Conservation (phyloP, 2,888 invertebrate genomes). For the Terebella lapidaria region DNA sequence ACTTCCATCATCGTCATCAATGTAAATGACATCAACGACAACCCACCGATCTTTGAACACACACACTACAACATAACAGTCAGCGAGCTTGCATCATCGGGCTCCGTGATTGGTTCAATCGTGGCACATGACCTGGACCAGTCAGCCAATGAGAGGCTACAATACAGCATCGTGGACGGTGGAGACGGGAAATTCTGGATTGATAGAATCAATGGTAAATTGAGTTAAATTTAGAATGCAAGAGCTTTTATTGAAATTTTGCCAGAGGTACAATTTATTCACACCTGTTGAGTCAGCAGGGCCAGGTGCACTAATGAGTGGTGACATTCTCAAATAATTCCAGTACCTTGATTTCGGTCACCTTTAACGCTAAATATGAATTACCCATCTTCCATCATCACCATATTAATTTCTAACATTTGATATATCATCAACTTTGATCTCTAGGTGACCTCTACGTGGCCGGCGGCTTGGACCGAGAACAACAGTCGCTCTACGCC, state of each 20-base stretch:
- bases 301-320: no score
- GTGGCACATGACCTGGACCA: slow-evolving; percentile 25
- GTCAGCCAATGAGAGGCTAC: slow-evolving; percentile 11
- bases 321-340: no score
- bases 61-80: slow-evolving; percentile 20
- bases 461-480: slow-evolving; percentile 28
- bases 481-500: slow-evolving; percentile 15
- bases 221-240: no score
- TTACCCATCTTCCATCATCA: no score
- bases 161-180: slow-evolving; percentile 18
- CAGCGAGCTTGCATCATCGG: slow-evolving; percentile 19
- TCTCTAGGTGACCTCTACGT: slow-evolving; percentile 25
- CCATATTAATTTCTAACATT: no score
- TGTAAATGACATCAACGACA: slow-evolving; percentile 29
- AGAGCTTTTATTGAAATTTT: no score
- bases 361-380: background rate
- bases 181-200: slow-evolving; percentile 25
- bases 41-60: slow-evolving; percentile 24
- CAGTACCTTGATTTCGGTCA: slow-evolving; percentile 6
- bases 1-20: slow-evolving; percentile 8
- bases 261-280: no score
- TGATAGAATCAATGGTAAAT: slow-evolving; percentile 15
- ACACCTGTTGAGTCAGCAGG: no score
- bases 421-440: no score
- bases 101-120: slow-evolving; percentile 21